A percentile compares a stretch with the other conserved stretches of the same genome.
Evolutionary conservation across 2,113 vertebrate genomes (phyloP).

Genomic region (Bungarus multicinctus): DNA sequence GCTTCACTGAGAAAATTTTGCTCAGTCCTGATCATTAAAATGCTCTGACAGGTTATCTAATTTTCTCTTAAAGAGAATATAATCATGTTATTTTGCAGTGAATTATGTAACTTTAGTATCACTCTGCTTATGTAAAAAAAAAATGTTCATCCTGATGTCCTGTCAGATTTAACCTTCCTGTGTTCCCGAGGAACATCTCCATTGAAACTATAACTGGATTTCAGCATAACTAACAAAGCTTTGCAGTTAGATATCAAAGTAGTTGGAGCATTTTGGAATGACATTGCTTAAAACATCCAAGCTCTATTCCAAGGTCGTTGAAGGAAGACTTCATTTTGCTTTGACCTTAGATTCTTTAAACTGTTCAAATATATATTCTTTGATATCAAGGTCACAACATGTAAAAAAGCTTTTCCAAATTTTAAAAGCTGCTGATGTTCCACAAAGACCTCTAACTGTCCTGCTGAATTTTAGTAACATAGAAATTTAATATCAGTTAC

Average conservation of each 20-base stretch:
- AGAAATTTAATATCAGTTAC: neutral
- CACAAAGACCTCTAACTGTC: neutral
- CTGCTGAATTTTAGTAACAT: neutral
- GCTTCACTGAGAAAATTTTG: neutral
- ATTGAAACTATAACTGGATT: neutral
- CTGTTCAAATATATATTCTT: neutral
- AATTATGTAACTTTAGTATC: neutral
- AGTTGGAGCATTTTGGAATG: neutral
- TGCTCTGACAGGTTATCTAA: neutral
- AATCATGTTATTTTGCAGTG: neutral
- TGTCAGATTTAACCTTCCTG: neutral
- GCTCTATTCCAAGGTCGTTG: neutral
- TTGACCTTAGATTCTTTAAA: neutral
- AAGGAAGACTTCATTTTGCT: neutral
- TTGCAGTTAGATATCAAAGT: neutral
- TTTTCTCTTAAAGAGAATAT: neutral
- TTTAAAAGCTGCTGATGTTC: neutral
- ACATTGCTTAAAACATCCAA: neutral
- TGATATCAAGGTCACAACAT: neutral
- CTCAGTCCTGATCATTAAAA: neutral
- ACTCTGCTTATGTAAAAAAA: neutral
- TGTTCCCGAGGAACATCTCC: neutral
- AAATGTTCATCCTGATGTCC: neutral
- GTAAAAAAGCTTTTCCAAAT: neutral
- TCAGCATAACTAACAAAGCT: neutral